phyloP scores from a whole-genome alignment of 2,888 invertebrate species.

The Rhopalosiphum nymphaeae region DNA sequence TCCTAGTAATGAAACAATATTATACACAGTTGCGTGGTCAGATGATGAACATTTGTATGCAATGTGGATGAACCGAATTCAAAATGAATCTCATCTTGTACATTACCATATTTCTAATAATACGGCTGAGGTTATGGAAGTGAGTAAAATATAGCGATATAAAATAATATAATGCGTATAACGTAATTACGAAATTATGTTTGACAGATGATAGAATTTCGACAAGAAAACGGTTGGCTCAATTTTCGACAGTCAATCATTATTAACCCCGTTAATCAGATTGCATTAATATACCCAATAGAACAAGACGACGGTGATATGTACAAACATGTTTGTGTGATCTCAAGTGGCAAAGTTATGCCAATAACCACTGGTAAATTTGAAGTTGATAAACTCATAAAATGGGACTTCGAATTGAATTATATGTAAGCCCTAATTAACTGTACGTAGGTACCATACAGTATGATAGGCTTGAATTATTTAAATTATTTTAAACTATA shows the following conservation, averaged over 20 bases:
- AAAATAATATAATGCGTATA: neutral
- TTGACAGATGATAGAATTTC: constrained; percentile 41
- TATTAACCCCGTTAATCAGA: neutral
- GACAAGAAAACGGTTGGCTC: constrained; percentile 47
- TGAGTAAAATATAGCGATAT: neutral
- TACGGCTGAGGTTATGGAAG: neutral
- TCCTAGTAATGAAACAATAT: constrained; percentile 70
- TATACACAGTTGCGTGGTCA: constrained; percentile 82
- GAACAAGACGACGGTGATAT: constrained; percentile 70
- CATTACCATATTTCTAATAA: constrained; percentile 45
- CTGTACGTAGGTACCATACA: too few relatives aligned
- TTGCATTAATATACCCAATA: constrained; percentile 77
- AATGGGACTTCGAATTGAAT: constrained; percentile 75
- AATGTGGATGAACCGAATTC: constrained; percentile 88
- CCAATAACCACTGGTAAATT: constrained; percentile 77
- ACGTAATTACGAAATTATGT: neutral
- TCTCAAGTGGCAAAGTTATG: constrained; percentile 23
- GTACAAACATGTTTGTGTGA: constrained; percentile 54
- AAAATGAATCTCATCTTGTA: constrained; percentile 76
- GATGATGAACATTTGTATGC: constrained; percentile 77
- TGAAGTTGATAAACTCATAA: constrained; percentile 81
- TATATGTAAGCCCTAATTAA: constrained; percentile 36
- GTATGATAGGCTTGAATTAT: neutral
- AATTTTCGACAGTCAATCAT: neutral
- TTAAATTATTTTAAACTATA: neutral